A percentile compares a stretch with the other conserved stretches of the same genome.
Evolutionary conservation across 2,888 invertebrate genomes (phyloP).

Genomic region (Crocallis elinguaria): DNA sequence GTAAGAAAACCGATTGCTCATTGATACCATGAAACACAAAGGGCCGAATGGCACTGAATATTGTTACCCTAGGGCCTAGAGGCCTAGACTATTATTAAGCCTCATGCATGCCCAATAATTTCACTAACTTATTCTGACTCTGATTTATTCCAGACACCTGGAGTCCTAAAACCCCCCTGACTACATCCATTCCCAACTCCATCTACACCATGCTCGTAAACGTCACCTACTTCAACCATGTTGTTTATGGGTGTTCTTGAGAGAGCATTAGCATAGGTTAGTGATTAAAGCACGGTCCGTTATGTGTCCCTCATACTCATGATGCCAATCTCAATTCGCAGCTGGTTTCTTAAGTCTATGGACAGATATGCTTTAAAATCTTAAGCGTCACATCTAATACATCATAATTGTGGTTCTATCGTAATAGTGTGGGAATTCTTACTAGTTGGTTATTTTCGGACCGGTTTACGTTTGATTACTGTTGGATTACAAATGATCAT

Average conservation of each 20-base stretch:
- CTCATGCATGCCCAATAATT: too few species aligned
- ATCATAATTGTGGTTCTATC: not conserved
- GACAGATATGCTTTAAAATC: not conserved
- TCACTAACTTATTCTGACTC: too few species aligned
- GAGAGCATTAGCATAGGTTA: conserved; percentile 15
- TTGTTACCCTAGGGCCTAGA: too few species aligned
- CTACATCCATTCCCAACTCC: not conserved
- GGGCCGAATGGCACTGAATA: too few species aligned
- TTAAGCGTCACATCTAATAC: not conserved
- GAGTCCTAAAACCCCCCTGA: not conserved
- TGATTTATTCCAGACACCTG: too few species aligned
- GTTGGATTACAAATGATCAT: too few species aligned
- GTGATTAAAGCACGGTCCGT: conserved; percentile 17
- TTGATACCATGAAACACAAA: too few species aligned
- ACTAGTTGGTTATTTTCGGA: too few species aligned
- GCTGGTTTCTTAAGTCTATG: conserved; percentile 1
- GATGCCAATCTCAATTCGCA: conserved; percentile 7
- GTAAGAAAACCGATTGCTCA: too few species aligned
- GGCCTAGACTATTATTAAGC: too few species aligned
- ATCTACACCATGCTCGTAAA: conserved; percentile 5
- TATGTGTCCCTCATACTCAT: conserved; percentile 11
- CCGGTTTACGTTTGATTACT: too few species aligned
- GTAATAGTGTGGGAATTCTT: too few species aligned
- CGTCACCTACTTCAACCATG: conserved; percentile 4
- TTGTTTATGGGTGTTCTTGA: conserved; percentile 13